A percentile compares a stretch with the other conserved stretches of the same genome.
Conservation (phyloP, 2,888 invertebrate species). For the Cyrtodaria siliqua region DNA sequence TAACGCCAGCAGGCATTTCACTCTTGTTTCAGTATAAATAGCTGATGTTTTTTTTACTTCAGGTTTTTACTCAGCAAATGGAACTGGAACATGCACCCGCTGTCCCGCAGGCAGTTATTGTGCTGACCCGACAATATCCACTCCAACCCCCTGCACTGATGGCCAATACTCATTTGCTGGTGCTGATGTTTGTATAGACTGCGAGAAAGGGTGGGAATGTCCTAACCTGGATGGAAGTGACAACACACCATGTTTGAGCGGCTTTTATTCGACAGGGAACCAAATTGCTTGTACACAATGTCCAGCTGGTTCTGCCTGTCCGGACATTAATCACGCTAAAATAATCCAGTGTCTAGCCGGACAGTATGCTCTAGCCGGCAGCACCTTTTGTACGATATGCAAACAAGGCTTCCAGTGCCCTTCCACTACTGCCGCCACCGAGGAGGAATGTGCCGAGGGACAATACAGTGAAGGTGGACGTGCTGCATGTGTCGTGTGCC, state of each 20-base stretch:
- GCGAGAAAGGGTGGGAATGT: conserved; percentile 75
- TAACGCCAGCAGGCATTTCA: no score
- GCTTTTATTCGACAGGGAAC: conserved; percentile 72
- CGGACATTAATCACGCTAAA: conserved; percentile 66
- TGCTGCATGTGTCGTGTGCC: conserved; percentile 77
- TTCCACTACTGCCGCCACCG: conserved; percentile 63
- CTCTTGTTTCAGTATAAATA: no score
- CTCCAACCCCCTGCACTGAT: conserved; percentile 54
- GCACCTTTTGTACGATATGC: conserved; percentile 76
- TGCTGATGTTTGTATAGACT: conserved; percentile 65
- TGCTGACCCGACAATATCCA: conserved; percentile 49
- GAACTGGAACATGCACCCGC: conserved; percentile 74
- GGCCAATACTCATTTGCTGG: conserved; percentile 70
- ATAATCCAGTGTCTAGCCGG: conserved; percentile 72
- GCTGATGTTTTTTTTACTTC: conserved; percentile 26
- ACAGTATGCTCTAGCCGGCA: conserved; percentile 73
- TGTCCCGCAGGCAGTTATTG: conserved; percentile 81
- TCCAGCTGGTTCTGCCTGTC: conserved; percentile 80
- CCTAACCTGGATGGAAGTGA: conserved; percentile 70
- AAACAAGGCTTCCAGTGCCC: conserved; percentile 80
- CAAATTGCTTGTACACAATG: conserved; percentile 75
- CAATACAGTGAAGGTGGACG: conserved; percentile 76
- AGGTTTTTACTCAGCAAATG: conserved; percentile 78
- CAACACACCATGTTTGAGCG: conserved; percentile 76
- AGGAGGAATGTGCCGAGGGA: conserved; percentile 75